phyloP scores from a whole-genome alignment of 1,140 invertebrate genomes.

The Schlechtendalia chinensis region DNA sequence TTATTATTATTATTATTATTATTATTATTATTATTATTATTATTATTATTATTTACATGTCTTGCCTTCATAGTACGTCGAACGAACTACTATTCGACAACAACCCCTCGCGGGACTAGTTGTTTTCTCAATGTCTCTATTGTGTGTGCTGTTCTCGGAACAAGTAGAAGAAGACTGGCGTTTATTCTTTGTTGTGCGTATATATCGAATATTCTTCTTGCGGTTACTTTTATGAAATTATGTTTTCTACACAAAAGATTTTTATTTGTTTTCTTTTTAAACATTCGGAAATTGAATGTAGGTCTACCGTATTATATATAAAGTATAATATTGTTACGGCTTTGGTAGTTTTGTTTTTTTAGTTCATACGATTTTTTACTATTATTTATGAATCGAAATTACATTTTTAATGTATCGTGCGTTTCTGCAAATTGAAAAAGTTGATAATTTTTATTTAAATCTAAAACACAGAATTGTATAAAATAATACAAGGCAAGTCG shows the following conservation, averaged over 20 bases:
- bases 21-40: background rate
- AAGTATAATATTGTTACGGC: no score
- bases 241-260: background rate
- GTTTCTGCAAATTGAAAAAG: no score
- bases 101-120: background rate
- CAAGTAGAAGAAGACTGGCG: background rate
- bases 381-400: no score
- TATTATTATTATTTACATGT: background rate
- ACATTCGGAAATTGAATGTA: background rate
- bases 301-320: no score
- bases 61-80: background rate
- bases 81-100: background rate
- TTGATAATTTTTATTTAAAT: no score
- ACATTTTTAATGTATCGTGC: no score
- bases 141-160: constrained; percentile 12
- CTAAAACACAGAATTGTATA: no score
- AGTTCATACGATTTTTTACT: no score
- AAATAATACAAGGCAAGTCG: no score
- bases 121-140: background rate
- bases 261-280: no score
- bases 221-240: background rate
- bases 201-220: background rate
- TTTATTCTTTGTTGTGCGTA: background rate
- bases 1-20: no score
- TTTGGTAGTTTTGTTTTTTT: no score